Evolutionary conservation across 2,888 invertebrate species (phyloP).

Genomic region (Pyrochroa serraticornis): DNA sequence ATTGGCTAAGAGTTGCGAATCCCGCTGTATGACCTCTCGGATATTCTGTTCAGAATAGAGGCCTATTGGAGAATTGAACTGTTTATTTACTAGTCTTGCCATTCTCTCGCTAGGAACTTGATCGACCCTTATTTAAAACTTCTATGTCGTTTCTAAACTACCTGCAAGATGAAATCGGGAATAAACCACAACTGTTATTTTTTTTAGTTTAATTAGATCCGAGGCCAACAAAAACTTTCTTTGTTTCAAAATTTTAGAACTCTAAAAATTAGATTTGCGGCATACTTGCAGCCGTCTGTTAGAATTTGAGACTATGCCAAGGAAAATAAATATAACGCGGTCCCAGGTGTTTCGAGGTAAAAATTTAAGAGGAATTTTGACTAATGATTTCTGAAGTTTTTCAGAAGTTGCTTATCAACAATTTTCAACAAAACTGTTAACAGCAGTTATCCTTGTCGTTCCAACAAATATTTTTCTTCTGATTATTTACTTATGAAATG

Average conservation of each 20-base stretch:
- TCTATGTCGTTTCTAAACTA: conserved; percentile 44
- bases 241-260: neutral
- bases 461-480: no score
- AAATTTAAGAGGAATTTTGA: no score
- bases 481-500: no score
- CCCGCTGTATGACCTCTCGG: conserved; percentile 78
- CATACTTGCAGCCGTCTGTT: no score
- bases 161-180: conserved; percentile 32
- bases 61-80: conserved; percentile 88
- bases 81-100: conserved; percentile 83
- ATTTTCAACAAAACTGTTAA: no score
- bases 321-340: no score
- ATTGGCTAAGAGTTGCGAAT: conserved; percentile 76
- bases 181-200: neutral
- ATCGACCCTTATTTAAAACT: conserved; percentile 1
- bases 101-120: conserved; percentile 58
- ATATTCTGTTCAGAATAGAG: conserved; percentile 82
- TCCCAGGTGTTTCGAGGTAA: no score
- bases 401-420: no score
- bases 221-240: neutral
- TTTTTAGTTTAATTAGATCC: neutral
- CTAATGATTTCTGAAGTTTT: no score
- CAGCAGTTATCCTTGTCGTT: no score
- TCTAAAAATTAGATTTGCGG: no score
- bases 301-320: no score